Base-by-base conservation (phyloP, 37 sponge, comb jelly and placozoan species). In the Ephydatia muelleri region DNA sequence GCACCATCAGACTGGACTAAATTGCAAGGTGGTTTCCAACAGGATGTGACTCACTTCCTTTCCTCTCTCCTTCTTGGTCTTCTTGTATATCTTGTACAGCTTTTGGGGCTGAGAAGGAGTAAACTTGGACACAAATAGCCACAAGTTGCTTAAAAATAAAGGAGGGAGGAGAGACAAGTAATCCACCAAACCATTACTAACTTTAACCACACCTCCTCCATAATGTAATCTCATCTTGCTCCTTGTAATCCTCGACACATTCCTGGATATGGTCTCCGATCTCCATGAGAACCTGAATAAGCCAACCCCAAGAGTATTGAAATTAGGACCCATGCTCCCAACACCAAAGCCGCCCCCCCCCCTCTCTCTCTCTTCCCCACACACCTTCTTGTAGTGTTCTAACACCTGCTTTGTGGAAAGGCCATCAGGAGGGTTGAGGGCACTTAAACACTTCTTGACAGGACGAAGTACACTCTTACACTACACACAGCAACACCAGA, bases 111-210 rank as follows among this genome's bases (percentile, higher is more conserved):
- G 76, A 28, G 68, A 78, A 34, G 86, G 37, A 13, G 95, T 92
- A 85, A 97, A 97, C 82, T 97, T 91, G 64, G 98, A 87, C 73
- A 97, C 98, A 88, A 97, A 97, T 32, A 86, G 77, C 98, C 98
- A 97, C 77, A 97, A 70, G 73, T 97, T 90, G 80, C 97, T 97
- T 77, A 30, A 83, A 67, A 67, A 19, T 19, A 21, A 57, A 33
- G 37, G 19, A 82, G 31, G 40, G 31, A 14, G 29, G 67, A 70
- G 72, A 76, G 39, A 76, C n/a, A 34, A 71, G 32, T 0, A 13
- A 71, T 71, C 23, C 1, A 25, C 16, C 22, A 34, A 21, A 31
- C 21, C 31, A 72, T 72, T 31, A 34, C 8, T 30, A 71, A n/a
- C 57, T 31, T 49, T n/a, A 34, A 47, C 70, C 76, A 67, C 36